Base-by-base conservation (phyloP, 2,113 vertebrate species). In the Castor canadensis region DNA sequence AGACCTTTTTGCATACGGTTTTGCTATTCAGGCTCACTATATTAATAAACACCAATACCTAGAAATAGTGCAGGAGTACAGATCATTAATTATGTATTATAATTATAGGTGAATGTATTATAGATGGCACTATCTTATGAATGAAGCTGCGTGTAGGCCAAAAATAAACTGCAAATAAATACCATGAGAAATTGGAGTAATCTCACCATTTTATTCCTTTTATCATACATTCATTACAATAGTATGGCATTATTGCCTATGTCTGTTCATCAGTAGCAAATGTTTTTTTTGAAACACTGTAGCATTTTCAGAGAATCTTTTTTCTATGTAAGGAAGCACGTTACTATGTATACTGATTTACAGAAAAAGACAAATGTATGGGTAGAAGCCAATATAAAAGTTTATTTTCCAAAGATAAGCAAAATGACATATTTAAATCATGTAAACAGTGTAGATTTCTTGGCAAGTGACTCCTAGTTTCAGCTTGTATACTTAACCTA, bases 391-490 rank as follows among this genome's bases (percentile, higher is more conserved):
- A 97, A 49, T 69, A 91, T 32, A 93, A 92, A 90, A 49, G 24
- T 83, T 93, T 89, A 54, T 95, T 91, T 95, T 95, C 52, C 62
- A 87, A 91, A 69, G 17, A 89, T 79, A 95, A 92, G 16, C 32
- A 95, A 81, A 6, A 87, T 83, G 52, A 22, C 58, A 56, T 71
- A 64, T 4, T 97, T 95, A 96, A 95, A 72, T 95, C 67, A 93
- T 76, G 47, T 72, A 47, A 43, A 72, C 28, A 82, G 0, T 54
- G 13, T 88, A 58, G 16, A 75, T 82, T 62, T 85, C 88, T 83
- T 95, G 52, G 6, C 9, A 60, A 97, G 58, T 47, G 19, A 92
- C 77, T 97, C 20, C 75, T 71, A 30, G 54, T 93, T 95, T 94
- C 32, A 89, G 79, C 22, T 94, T 49, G 81, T 89, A 76, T 79